Evolutionary conservation across 2,113 vertebrate genomes (phyloP).

Genomic region (Sinocyclocheilus rhinocerous): DNA sequence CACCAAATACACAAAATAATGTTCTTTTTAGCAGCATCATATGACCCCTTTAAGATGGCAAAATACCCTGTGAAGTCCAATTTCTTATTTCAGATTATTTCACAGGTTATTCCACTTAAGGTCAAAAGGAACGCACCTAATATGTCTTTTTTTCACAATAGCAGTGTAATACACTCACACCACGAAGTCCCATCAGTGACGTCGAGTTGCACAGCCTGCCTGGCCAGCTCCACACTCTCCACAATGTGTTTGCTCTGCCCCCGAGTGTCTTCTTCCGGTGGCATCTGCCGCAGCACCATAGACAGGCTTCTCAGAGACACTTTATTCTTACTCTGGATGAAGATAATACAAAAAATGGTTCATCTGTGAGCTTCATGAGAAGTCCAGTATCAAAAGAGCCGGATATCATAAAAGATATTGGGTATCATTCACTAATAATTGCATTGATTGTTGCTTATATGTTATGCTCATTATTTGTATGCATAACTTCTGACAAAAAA

Average conservation of each 20-base stretch:
- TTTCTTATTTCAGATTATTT: too few relatives aligned
- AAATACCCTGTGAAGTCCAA: too few relatives aligned
- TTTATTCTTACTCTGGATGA: slow-evolving; percentile 85
- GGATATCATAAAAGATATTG: background rate
- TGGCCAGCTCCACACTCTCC: slow-evolving; percentile 85
- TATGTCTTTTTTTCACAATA: too few relatives aligned
- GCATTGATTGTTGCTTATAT: background rate
- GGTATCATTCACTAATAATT: background rate
- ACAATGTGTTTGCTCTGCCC: slow-evolving; percentile 78
- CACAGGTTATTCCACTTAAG: too few relatives aligned
- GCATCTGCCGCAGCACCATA: slow-evolving; percentile 88
- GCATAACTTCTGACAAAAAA: too few relatives aligned
- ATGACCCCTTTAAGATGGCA: too few relatives aligned
- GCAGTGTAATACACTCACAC: slow-evolving; percentile 79
- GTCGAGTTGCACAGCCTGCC: slow-evolving; percentile 86
- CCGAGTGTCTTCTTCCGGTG: slow-evolving; percentile 58
- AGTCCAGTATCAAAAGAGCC: background rate
- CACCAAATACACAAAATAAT: too few relatives aligned
- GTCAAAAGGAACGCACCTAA: background rate
- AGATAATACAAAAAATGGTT: background rate
- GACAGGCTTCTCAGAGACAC: slow-evolving; percentile 88
- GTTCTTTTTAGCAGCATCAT: too few relatives aligned
- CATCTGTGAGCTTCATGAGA: background rate
- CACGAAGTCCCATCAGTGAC: slow-evolving; percentile 87
- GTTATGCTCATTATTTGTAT: too few relatives aligned